Evolutionary conservation across 2,888 invertebrate genomes (phyloP).

Genomic region (Timema podura): DNA sequence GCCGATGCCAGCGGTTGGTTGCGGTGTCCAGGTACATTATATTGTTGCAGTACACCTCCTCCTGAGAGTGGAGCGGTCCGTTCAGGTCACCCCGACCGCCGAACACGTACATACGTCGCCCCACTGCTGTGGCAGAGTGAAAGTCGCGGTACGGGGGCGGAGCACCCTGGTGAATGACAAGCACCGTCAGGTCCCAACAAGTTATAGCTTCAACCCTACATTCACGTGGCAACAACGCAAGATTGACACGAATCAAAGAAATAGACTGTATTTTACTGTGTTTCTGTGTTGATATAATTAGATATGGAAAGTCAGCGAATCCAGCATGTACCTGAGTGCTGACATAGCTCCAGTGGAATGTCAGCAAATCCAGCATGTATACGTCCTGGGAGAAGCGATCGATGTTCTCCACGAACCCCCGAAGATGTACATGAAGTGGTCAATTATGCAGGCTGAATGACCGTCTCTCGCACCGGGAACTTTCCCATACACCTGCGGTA

Average conservation of each 20-base stretch:
- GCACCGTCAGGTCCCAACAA: too few species aligned
- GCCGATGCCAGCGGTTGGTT: slow-evolving; percentile 64
- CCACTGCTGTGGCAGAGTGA: slow-evolving; percentile 77
- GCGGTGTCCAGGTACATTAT: slow-evolving; percentile 71
- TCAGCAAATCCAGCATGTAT: slow-evolving; percentile 68
- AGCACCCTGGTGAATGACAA: slow-evolving; percentile 48
- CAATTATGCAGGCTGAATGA: slow-evolving; percentile 80
- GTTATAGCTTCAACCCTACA: too few species aligned
- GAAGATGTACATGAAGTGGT: slow-evolving; percentile 80
- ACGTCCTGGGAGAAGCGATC: slow-evolving; percentile 77
- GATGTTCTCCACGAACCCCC: slow-evolving; percentile 82
- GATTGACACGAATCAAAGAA: too few species aligned
- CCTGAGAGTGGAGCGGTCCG: slow-evolving; percentile 58
- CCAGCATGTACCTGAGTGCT: slow-evolving; percentile 44
- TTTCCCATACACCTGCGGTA: slow-evolving; percentile 60
- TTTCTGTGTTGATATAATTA: too few species aligned
- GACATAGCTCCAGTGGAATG: slow-evolving; percentile 66
- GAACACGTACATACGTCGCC: slow-evolving; percentile 80
- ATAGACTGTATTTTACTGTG: too few species aligned
- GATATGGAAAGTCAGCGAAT: too few species aligned
- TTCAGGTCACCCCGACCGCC: slow-evolving; percentile 80
- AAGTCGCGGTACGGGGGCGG: slow-evolving; percentile 78
- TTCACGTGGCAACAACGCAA: too few species aligned
- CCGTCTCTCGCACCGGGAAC: slow-evolving; percentile 84
- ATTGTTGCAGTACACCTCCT: slow-evolving; percentile 74